Evolutionary conservation across 2,113 vertebrate species (phyloP), one percentile per base, ranked within the genome.

Genomic region (Vidua macroura): DNA sequence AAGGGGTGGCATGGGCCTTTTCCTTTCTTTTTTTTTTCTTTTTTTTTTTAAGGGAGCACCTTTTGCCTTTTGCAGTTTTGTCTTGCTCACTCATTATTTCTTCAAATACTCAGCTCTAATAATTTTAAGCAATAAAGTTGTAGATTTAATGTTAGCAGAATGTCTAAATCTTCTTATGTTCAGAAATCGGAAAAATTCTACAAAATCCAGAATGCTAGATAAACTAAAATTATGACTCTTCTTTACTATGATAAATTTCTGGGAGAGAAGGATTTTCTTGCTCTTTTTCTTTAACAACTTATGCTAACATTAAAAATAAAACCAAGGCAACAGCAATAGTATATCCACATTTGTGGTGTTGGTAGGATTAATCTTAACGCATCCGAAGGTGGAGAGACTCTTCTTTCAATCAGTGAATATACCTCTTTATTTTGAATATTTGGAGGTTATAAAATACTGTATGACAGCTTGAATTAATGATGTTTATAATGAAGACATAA

Each of bases 401-500:
- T 96, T 92, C 93, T 96, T 95, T 93, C 92, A 85, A 90, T 96
- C 86, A 95, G 73, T 15, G 51, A 94, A 93, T 96, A 83, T 95
- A 96, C 95, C 96, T 96, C 93, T 97, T 97, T 97, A 96, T 97
- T 98, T 98, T 96, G 90, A 97, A 67, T 97, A 96, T 97, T 97
- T 97, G 97, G 92, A 75, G 92, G 76, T 97, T 97, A 96, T 92
- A 93, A 96, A 97, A 91, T 97, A 96, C 84, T 86, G 18, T 96
- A 84, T 97, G 97, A 97, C 97, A 97, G 92, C 82, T 96, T 97
- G 95, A 97, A 97, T 97, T 98, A 96, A 97, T 98, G 97, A 96
- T 97, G 96, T 97, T 98, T 98, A 95, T 97, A 98, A 97, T 97
- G 97, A 98, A 97, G 97, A 97, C 96, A 97, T 98, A 98, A 97